phyloP scores from a whole-genome alignment of 2,113 vertebrate genomes.

The Rhinolophus sinicus region DNA sequence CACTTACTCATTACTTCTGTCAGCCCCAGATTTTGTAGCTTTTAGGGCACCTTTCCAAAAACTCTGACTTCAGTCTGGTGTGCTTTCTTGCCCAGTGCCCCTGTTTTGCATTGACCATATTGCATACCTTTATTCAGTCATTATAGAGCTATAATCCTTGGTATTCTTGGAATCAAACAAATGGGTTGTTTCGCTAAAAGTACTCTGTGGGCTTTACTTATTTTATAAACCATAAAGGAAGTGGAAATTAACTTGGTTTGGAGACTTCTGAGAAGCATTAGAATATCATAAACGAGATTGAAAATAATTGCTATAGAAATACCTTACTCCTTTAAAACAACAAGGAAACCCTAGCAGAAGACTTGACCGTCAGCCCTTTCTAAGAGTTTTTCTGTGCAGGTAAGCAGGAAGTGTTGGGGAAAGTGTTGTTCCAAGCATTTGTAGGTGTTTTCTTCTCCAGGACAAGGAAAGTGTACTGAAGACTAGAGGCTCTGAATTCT shows the following conservation, averaged over 20 bases:
- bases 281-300: not conserved
- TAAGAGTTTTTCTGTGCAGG: not conserved
- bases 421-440: not conserved
- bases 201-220: not conserved
- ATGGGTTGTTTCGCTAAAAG: not conserved
- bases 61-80: not conserved
- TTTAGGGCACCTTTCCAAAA: not conserved
- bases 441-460: not conserved
- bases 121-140: not conserved
- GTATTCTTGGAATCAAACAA: constrained; percentile 10
- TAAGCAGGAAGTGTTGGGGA: not conserved
- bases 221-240: constrained; percentile 26
- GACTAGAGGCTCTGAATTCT: not conserved
- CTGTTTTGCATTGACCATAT: not conserved
- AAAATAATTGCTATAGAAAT: not conserved
- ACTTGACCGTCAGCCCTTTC: not conserved
- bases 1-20: not conserved
- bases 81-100: not conserved
- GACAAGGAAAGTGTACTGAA: not conserved
- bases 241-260: constrained; percentile 37
- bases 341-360: not conserved
- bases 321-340: not conserved
- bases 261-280: not conserved
- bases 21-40: not conserved
- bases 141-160: not conserved